Evolutionary conservation across 2,113 vertebrate genomes (phyloP).

Genomic region (Saimiri boliviensis): DNA sequence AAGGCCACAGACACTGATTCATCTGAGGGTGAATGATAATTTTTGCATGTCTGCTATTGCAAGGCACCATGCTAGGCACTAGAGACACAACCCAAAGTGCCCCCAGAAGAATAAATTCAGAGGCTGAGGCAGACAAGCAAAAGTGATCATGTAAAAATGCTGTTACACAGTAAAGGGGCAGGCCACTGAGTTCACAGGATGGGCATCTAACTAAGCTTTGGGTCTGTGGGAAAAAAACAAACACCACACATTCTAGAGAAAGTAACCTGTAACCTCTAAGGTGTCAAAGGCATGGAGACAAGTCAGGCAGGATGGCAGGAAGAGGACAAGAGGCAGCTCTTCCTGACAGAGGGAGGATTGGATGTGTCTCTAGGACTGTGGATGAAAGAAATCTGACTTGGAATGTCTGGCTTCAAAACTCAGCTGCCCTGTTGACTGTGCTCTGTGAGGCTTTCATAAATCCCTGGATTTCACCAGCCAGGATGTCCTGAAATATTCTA

Average conservation of each 20-base stretch:
- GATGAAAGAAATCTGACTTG: background rate
- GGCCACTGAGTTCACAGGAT: background rate
- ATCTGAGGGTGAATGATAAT: background rate
- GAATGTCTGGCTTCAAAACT: background rate
- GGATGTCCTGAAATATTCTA: background rate
- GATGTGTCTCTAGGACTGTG: background rate
- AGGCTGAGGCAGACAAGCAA: background rate
- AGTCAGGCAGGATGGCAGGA: no score
- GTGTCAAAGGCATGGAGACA: background rate
- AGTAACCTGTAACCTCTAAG: background rate
- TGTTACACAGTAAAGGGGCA: background rate
- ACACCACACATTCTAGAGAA: background rate
- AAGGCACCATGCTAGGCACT: background rate
- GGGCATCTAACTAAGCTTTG: background rate
- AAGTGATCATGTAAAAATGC: background rate
- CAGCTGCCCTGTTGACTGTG: background rate
- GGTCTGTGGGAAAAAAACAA: background rate
- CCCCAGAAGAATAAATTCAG: background rate
- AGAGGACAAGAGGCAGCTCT: accelerated
- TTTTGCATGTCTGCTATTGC: background rate
- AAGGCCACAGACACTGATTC: background rate
- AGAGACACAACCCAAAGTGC: background rate
- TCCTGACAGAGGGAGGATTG: background rate
- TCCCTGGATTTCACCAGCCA: no score
- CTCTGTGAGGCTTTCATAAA: background rate